Conservation (phyloP, 2,888 invertebrate genomes). For the Nycteola revayana region DNA sequence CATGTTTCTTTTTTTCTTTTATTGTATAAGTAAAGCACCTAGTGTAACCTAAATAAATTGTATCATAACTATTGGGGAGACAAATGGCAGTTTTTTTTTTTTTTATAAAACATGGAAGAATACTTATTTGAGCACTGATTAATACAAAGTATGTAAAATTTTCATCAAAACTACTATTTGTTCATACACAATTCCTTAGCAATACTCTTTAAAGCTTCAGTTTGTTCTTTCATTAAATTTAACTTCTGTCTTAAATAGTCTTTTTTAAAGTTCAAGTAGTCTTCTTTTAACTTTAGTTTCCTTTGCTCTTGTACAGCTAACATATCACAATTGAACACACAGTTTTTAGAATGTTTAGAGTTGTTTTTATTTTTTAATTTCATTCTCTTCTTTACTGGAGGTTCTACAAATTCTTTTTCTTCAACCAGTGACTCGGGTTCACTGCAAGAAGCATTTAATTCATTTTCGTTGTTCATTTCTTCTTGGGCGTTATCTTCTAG, state of each 20-base stretch:
- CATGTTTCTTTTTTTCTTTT: too few species aligned
- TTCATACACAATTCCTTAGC: constrained; percentile 56
- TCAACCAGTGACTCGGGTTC: constrained; percentile 56
- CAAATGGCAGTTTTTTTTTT: too few species aligned
- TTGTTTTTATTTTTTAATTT: constrained; percentile 37
- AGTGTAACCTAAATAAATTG: too few species aligned
- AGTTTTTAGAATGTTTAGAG: constrained; percentile 46
- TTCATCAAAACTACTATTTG: too few species aligned
- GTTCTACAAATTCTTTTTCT: constrained; percentile 47
- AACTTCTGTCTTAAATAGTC: constrained; percentile 69
- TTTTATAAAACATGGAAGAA: too few species aligned
- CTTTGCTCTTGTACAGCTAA: constrained; percentile 59
- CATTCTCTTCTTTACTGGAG: constrained; percentile 27
- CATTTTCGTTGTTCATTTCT: constrained; percentile 43
- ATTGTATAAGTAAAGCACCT: too few species aligned
- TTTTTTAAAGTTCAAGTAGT: constrained; percentile 68
- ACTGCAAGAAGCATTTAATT: constrained; percentile 45
- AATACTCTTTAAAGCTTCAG: constrained; percentile 68
- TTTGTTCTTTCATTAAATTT: constrained; percentile 62
- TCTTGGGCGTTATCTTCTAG: constrained; percentile 27
- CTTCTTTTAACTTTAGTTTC: constrained; percentile 65
- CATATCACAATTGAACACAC: constrained; percentile 63
- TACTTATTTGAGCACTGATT: too few species aligned
- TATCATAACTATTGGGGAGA: too few species aligned
- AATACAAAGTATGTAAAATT: too few species aligned